Base-by-base conservation (phyloP, 2,888 invertebrate genomes). In the Fragum fragum region DNA sequence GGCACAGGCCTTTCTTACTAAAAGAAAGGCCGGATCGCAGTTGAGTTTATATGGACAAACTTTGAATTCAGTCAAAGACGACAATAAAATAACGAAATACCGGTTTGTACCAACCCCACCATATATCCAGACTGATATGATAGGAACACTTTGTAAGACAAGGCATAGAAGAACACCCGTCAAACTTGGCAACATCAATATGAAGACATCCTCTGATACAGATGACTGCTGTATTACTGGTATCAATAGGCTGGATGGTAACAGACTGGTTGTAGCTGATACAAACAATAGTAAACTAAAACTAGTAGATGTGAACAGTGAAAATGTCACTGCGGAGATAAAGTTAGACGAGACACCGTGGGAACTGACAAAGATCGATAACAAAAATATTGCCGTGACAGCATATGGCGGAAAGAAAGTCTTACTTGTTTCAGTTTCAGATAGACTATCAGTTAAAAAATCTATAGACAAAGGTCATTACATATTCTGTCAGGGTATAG, bases 401-500 rank as follows among this genome's bases (percentile, higher is more conserved):
- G 18, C 39, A 39, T 21, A 32, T 9, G n/a, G 39, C 14, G 6
- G 39, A 39, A 66, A 36, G 32, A 66, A 36, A 11, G 39, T 66
- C 21, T 23, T 36, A 14, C 16, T 66, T 18, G 7, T 39, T 16
- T 29, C 21, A n/a, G 42, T 66, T 1, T 21, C 32, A 1, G 32
- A 32, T 5, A 36, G 39, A 39, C 36, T 66, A 1, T 5, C 39
- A 1, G 21, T 66, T 1, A 39, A n/a, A 1, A 21, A 57, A 23
- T n/a, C n/a, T 66, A 21, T 66, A 29, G 36, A 39, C 11, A 32
- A 39, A 66, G n/a, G 32, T 32, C 18, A 66, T 36, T 32, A 14
- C 23, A 23, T 5, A 1, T 21, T 21, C 21, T 71, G 71, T 36
- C 6, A 32, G 21, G 71, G 71, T 53, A 55, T 71, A 71, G 71